Evolutionary conservation across 2,113 vertebrate species (phyloP).

Genomic region (Anolis carolinensis): DNA sequence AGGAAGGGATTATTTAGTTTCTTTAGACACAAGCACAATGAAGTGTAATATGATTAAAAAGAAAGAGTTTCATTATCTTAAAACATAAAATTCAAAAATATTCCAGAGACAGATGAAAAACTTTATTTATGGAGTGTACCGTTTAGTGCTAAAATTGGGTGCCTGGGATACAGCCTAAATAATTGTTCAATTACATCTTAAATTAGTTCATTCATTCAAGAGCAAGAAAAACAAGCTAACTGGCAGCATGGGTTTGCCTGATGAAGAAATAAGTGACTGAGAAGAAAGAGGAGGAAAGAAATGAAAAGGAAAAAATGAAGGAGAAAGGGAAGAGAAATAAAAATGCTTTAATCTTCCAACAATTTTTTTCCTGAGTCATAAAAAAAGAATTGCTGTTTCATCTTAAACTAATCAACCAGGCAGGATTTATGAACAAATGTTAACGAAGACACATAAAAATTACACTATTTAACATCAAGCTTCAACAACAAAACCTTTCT

Average conservation of each 20-base stretch:
- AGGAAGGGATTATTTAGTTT: background rate
- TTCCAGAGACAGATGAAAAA: background rate
- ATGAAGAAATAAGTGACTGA: constrained; percentile 29
- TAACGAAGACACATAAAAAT: constrained; percentile 18
- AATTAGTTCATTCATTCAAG: constrained; percentile 33
- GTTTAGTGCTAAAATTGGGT: constrained; percentile 31
- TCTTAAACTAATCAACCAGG: constrained; percentile 37
- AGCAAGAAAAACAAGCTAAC: constrained; percentile 43
- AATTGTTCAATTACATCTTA: constrained; percentile 43
- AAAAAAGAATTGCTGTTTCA: constrained; percentile 8
- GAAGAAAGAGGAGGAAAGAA: background rate
- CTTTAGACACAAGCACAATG: background rate
- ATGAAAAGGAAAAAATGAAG: background rate
- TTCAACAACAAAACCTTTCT: constrained; percentile 10
- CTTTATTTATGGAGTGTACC: background rate
- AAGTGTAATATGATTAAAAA: background rate
- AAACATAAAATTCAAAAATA: constrained; percentile 24
- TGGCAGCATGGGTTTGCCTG: constrained; percentile 28
- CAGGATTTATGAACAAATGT: constrained; percentile 34
- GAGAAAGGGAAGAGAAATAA: background rate
- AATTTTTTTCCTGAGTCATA: constrained; percentile 10
- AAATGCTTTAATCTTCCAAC: constrained; percentile 18
- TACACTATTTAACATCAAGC: background rate
- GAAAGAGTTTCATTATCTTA: background rate
- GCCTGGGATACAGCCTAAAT: constrained; percentile 27